phyloP scores from a whole-genome alignment of 1,140 invertebrate genomes.

The Caenorhabditis inopinata region DNA sequence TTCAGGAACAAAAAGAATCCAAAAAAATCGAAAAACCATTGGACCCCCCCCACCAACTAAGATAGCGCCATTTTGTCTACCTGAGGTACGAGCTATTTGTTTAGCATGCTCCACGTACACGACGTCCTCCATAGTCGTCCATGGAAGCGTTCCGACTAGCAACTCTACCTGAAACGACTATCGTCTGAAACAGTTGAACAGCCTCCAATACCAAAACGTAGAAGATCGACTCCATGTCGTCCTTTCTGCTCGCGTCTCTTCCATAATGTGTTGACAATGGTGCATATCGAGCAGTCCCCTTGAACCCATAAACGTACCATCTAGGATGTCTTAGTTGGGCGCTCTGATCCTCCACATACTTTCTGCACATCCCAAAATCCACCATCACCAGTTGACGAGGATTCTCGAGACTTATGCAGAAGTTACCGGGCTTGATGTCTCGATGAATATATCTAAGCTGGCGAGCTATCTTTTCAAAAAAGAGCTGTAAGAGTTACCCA shows the following conservation, averaged over 20 bases:
- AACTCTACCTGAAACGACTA: slow-evolving; percentile 11
- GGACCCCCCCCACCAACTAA: no score
- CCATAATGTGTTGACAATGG: not conserved
- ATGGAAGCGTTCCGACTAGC: slow-evolving; percentile 28
- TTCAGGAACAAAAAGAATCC: no score
- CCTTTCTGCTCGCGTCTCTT: slow-evolving; percentile 22
- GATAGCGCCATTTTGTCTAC: not conserved
- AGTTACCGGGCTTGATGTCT: slow-evolving; percentile 43
- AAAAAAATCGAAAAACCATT: no score
- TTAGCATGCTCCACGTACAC: slow-evolving; percentile 1
- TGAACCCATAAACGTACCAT: slow-evolving; percentile 25
- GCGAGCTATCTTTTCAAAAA: not conserved
- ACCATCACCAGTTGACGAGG: slow-evolving; percentile 29
- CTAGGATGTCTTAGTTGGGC: slow-evolving; percentile 28
- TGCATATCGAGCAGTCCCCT: slow-evolving; percentile 40
- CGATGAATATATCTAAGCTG: slow-evolving; percentile 38
- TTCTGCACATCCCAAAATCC: slow-evolving; percentile 43
- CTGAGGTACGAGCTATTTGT: not conserved
- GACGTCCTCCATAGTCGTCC: slow-evolving; percentile 31
- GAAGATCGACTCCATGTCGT: slow-evolving; percentile 38
- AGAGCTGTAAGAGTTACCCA: not conserved
- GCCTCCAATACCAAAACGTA: not conserved
- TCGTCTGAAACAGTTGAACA: not conserved
- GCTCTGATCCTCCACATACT: slow-evolving; percentile 31
- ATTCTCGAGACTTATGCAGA: slow-evolving; percentile 27